Percentiles rank a stretch among this genome's conserved stretches.
These are phyloP conservation scores for Halocynthia roretzi DNA, from an alignment of 23 tunicate species.

Conservation along the genomic window DNA sequence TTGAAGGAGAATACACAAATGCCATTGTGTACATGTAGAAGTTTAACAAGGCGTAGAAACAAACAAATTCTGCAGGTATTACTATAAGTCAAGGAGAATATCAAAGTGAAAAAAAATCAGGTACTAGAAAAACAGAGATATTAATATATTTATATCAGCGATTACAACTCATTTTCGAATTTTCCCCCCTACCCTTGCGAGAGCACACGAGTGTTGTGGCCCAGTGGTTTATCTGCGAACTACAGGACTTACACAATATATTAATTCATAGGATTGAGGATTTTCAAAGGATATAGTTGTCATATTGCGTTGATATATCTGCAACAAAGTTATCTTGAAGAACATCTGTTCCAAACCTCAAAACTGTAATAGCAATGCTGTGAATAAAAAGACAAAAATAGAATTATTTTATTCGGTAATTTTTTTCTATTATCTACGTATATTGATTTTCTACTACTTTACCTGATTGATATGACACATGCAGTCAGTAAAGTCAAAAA, in stretches of 20 bases:
- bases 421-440: too few species aligned
- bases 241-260: not conserved
- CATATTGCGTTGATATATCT: constrained; percentile 79
- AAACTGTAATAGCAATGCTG: constrained; percentile 67
- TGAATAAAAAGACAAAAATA: constrained; percentile 7
- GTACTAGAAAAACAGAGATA: not conserved
- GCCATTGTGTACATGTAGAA: constrained; percentile 88
- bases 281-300: constrained; percentile 80
- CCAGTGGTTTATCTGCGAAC: not conserved
- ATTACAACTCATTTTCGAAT: too few species aligned
- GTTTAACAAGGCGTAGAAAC: constrained; percentile 63
- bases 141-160: not conserved
- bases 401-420: not conserved
- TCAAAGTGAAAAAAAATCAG: not conserved
- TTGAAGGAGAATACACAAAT: constrained; percentile 79
- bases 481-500: constrained; percentile 70
- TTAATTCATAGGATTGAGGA: too few species aligned
- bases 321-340: constrained; percentile 78
- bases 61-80: constrained; percentile 74
- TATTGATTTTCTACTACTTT: not conserved
- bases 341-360: constrained; percentile 68
- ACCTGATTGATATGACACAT: constrained; percentile 60
- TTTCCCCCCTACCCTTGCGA: too few species aligned
- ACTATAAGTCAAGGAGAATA: too few species aligned
- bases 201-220: not conserved